Evolutionary conservation across 35 echinoderm and acorn worm species (phyloP).

Genomic region (Anneissia japonica): DNA sequence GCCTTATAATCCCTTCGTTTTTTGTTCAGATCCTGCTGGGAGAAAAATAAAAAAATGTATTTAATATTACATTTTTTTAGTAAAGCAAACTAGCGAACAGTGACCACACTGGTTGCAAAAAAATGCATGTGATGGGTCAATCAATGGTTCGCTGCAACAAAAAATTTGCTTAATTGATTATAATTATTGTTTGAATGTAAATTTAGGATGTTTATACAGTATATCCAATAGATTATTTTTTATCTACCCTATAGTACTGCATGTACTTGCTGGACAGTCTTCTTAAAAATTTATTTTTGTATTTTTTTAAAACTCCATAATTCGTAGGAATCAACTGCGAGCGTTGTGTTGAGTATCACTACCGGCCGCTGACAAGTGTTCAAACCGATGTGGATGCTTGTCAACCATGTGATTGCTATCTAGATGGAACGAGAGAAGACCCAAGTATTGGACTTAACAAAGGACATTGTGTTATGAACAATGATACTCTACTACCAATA

Average conservation of each 20-base stretch:
- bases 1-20: no score
- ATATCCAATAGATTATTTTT: neutral
- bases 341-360: constrained; percentile 52
- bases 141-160: no score
- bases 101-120: no score
- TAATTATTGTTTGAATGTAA: no score
- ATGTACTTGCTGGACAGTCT: neutral
- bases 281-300: neutral
- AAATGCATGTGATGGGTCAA: no score
- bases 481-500: constrained; percentile 28
- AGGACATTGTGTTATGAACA: constrained; percentile 79
- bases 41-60: no score
- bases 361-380: constrained; percentile 36
- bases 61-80: no score
- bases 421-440: constrained; percentile 72
- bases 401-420: constrained; percentile 62
- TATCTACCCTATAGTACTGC: neutral
- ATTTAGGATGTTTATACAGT: no score
- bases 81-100: no score
- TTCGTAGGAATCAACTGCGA: constrained; percentile 74
- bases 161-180: no score
- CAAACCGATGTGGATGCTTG: constrained; percentile 78
- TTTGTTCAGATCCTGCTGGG: no score
- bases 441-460: constrained; percentile 27
- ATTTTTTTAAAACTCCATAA: no score